Percentiles rank a stretch among this genome's conserved stretches.
These are phyloP conservation scores for Podarcis siculus DNA, from an alignment of 2,797 vertebrate species.

Conservation along the genomic window DNA sequence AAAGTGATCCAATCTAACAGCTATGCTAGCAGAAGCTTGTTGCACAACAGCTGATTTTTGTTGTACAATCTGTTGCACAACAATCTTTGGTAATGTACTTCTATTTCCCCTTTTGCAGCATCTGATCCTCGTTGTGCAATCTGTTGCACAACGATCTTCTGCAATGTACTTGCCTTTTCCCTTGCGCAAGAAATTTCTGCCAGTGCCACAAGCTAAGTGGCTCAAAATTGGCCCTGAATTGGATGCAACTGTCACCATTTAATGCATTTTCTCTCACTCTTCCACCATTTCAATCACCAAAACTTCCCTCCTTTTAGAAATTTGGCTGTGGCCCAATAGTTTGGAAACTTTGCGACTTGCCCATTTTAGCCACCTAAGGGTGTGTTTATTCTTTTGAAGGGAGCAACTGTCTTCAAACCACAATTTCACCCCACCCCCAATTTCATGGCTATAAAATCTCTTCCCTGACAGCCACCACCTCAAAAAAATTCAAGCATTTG, in stretches of 20 bases:
- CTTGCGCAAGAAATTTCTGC: too few species aligned
- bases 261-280: background rate
- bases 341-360: accelerated
- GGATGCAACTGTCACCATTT: background rate
- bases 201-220: too few species aligned
- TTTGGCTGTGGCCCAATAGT: background rate
- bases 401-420: background rate
- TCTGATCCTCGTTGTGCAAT: too few species aligned
- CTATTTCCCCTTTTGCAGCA: too few species aligned
- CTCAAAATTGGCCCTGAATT: too few species aligned
- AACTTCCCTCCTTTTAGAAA: background rate
- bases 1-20: too few species aligned
- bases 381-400: background rate
- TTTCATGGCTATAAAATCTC: slow-evolving; percentile 12
- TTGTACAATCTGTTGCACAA: too few species aligned
- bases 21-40: too few species aligned
- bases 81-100: too few species aligned
- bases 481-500: slow-evolving; percentile 20
- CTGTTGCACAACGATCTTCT: too few species aligned
- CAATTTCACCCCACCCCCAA: background rate
- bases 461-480: background rate
- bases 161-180: too few species aligned
- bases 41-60: too few species aligned
- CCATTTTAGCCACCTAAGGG: background rate
- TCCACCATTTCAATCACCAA: background rate